Evolutionary conservation across 2,888 invertebrate species (phyloP).

Genomic region (Agonopterix alstromeriana): DNA sequence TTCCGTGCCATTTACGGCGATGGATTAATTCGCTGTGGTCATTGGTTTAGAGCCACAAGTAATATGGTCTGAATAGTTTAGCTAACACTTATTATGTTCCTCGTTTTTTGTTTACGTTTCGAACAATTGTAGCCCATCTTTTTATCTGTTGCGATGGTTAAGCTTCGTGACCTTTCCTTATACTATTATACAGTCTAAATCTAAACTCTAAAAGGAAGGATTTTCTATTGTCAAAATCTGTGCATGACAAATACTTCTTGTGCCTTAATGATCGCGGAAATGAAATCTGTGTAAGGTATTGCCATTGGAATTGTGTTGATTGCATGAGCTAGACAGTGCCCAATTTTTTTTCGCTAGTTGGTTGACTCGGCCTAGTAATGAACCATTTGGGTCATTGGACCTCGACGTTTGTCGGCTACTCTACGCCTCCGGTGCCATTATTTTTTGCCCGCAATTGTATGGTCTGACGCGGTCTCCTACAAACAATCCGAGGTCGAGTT

Average conservation of each 20-base stretch:
- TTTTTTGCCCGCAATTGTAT: conserved; percentile 57
- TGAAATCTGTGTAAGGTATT: not conserved
- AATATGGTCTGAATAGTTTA: conserved; percentile 24
- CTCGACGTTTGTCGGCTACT: conserved; percentile 61
- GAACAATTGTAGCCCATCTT: conserved; percentile 9
- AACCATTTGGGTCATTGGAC: conserved; percentile 74
- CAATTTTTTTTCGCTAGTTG: conserved; percentile 65
- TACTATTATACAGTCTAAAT: too few species aligned
- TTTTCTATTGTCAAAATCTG: conserved; percentile 16
- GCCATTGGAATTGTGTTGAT: conserved; percentile 6
- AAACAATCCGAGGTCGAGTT: conserved; percentile 33
- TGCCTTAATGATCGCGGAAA: conserved; percentile 14
- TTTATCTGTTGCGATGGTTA: conserved; percentile 14
- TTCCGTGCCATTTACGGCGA: conserved; percentile 64
- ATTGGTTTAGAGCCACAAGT: conserved; percentile 31
- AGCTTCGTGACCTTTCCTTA: conserved; percentile 17
- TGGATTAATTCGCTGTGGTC: conserved; percentile 61
- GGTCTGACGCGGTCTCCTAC: conserved; percentile 44
- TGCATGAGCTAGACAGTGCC: conserved; percentile 35
- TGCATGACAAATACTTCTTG: conserved; percentile 19
- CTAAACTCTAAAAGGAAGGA: conserved; percentile 6
- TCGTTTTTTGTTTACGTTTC: conserved; percentile 18
- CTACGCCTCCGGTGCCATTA: conserved; percentile 49
- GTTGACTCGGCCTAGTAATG: conserved; percentile 60
- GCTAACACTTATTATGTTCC: conserved; percentile 23